Evolutionary conservation across 30 jellyfish, hydroid and myxozoan species (phyloP), one percentile per base, ranked within the genome.

Genomic region (Clytia hemisphaerica): DNA sequence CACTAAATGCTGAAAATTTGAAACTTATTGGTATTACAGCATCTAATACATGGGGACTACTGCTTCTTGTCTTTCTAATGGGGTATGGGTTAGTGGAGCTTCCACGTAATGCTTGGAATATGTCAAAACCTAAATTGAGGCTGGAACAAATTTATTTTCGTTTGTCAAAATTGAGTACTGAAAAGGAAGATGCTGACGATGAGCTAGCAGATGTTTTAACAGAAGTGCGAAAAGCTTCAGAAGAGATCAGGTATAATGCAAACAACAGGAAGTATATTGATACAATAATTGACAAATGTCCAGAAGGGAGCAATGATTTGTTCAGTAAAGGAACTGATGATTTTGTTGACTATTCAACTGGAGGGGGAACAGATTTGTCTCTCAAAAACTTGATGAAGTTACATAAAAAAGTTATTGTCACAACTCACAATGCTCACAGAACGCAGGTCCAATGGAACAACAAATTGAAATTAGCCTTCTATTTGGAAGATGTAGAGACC

Each of bases 1-100:
- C 83, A 34, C 35, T 91, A n/a, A 82, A 91, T 78, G 95, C 94
- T n/a, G 86, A 91, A 28, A 86, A 75, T 45, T 73, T 91, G 29
- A 85, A 92, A 22, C 77, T 91, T 5, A 91, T 91, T 74, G 99
- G 99, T 7, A 91, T 91, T 31, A 91, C 99, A 32, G 99, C 99
- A 37, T 91, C 99, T 25, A 91, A 91, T 61, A 91, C 99, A 10
- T 91, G 99, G 99, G 95, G 99, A 10, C 77, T 91, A 65, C 76
- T 91, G 55, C 74, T 91, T 21, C 94, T 91, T 6, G 95, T 91
- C 24, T 61, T 91, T 14, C 64, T 91, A 61, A 93, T 91, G 74
- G 99, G 99, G 16, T 91, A 91, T 83, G 99, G 99, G 7, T 62
- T 91, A 61, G 92, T 91, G 12, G 99, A 91, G 48, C 79, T 91